Evolutionary conservation across 2,113 vertebrate genomes (phyloP).

Genomic region (Mustela nigripes): DNA sequence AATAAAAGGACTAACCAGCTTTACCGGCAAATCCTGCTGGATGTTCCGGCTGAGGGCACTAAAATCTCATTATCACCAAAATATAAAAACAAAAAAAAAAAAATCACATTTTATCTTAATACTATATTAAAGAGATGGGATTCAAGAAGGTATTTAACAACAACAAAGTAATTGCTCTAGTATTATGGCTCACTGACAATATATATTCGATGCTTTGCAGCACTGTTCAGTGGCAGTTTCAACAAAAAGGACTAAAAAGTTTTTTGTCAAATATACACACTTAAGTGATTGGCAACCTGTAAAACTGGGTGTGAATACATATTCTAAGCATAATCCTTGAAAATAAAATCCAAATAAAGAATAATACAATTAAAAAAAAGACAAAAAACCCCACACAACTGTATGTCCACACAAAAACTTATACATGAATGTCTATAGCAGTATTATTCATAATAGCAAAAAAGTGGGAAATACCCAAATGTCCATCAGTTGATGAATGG

Average conservation of each 20-base stretch:
- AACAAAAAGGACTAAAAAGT: background rate
- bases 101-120: background rate
- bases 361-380: background rate
- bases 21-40: background rate
- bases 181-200: background rate
- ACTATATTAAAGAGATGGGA: slow-evolving; percentile 13
- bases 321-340: background rate
- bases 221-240: background rate
- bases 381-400: background rate
- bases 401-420: background rate
- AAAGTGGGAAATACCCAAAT: background rate
- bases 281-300: background rate
- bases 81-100: background rate
- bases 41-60: background rate
- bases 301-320: background rate
- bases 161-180: background rate
- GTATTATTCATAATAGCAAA: background rate
- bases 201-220: background rate
- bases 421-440: fast-evolving
- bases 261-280: background rate
- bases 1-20: background rate
- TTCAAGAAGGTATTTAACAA: background rate
- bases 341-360: background rate
- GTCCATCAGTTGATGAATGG: background rate
- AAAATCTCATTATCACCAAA: background rate